A percentile compares a stretch with the other conserved stretches of the same genome.
Evolutionary conservation across 2,113 vertebrate genomes (phyloP).

Genomic region (Otocyon megalotis): DNA sequence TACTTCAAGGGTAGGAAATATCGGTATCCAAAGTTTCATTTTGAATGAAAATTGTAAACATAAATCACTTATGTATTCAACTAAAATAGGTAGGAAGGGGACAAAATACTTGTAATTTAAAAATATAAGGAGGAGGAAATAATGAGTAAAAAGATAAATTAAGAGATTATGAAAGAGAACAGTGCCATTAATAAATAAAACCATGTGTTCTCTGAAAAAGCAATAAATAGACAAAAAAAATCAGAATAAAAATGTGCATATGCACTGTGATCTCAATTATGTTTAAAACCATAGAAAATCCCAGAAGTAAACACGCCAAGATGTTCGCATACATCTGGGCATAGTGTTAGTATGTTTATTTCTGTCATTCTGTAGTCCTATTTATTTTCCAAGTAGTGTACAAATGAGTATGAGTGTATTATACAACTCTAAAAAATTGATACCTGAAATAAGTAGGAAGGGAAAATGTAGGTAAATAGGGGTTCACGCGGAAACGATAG

Average conservation of each 20-base stretch:
- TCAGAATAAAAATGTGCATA: not conserved
- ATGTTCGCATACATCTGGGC: not conserved
- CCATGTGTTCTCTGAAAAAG: slow-evolving; percentile 35
- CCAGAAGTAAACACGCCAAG: not conserved
- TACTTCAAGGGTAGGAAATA: slow-evolving; percentile 4
- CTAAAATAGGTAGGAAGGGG: not conserved
- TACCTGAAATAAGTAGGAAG: no score
- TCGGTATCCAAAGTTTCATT: not conserved
- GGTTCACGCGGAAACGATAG: not conserved
- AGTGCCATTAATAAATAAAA: slow-evolving; percentile 1
- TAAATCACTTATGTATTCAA: not conserved
- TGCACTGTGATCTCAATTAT: not conserved
- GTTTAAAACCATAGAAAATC: not conserved
- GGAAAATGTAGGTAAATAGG: accelerated
- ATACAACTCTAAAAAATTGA: not conserved
- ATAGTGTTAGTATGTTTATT: accelerated
- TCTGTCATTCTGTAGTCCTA: not conserved
- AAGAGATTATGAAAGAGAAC: slow-evolving; percentile 22
- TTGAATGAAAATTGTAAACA: slow-evolving; percentile 29
- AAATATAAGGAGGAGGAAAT: slow-evolving; percentile 49
- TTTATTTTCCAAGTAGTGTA: not conserved
- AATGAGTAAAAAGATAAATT: slow-evolving; percentile 36
- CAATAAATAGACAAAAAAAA: slow-evolving; percentile 27
- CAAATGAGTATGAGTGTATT: not conserved
- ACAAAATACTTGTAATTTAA: slow-evolving; percentile 36